Evolutionary conservation across 2,888 invertebrate genomes (phyloP).

Genomic region (Zonitis immaculata): DNA sequence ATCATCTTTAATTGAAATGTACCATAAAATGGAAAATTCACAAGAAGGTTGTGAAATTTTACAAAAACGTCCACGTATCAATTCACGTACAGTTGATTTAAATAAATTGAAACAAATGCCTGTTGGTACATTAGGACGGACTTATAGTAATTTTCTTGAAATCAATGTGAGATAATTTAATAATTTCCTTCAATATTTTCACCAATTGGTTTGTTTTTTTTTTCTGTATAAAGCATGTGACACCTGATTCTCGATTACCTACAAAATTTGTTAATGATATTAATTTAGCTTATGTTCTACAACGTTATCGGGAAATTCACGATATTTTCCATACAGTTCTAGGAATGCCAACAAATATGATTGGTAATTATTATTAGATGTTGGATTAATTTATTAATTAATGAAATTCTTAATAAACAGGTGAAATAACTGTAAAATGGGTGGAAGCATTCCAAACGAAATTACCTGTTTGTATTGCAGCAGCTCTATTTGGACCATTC

Average conservation of each 20-base stretch:
- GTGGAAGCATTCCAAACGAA: slow-evolving; percentile 93
- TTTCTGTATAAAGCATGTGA: slow-evolving; percentile 61
- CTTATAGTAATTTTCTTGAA: slow-evolving; percentile 78
- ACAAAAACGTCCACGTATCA: slow-evolving; percentile 78
- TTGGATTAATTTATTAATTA: too few species aligned
- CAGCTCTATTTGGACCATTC: slow-evolving; percentile 87
- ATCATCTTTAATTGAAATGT: slow-evolving; percentile 66
- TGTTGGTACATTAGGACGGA: slow-evolving; percentile 76
- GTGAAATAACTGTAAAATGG: slow-evolving; percentile 94
- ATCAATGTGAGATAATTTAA: too few species aligned
- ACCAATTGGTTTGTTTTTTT: too few species aligned
- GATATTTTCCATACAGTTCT: slow-evolving; percentile 90
- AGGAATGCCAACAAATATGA: slow-evolving; percentile 91
- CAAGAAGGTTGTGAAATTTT: slow-evolving; percentile 74
- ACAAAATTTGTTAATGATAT: slow-evolving; percentile 90
- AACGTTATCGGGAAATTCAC: slow-evolving; percentile 94
- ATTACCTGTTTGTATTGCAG: slow-evolving; percentile 93
- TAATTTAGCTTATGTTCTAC: slow-evolving; percentile 93
- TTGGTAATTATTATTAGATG: too few species aligned
- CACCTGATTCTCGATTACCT: slow-evolving; percentile 84
- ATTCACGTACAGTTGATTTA: slow-evolving; percentile 74
- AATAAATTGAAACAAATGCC: slow-evolving; percentile 66
- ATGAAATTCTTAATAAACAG: too few species aligned
- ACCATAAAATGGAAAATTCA: slow-evolving; percentile 68
- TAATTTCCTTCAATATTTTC: too few species aligned